phyloP scores from a whole-genome alignment of 2,797 vertebrate species.

The Microtus agrestis region DNA sequence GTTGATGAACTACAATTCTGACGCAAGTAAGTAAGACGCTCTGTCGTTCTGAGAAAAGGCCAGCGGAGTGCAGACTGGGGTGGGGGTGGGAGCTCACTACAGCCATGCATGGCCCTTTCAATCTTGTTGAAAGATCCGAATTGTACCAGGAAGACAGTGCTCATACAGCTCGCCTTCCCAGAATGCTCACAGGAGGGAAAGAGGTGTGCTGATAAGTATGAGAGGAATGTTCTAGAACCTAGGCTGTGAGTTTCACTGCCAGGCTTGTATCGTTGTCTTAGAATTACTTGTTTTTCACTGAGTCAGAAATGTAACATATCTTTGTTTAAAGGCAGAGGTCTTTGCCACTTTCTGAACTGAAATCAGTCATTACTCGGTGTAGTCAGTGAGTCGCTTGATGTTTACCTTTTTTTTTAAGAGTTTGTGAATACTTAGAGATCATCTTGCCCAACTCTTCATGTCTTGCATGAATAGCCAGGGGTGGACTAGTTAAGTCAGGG shows the following conservation, averaged over 20 bases:
- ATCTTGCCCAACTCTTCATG: neutral
- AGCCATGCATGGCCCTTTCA: neutral
- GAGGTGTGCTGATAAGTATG: neutral
- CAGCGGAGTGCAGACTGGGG: neutral
- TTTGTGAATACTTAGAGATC: neutral
- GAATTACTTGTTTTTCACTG: neutral
- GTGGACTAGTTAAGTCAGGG: neutral
- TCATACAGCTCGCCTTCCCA: neutral
- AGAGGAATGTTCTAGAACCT: constrained; percentile 1
- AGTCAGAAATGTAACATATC: neutral
- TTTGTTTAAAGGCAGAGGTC: neutral
- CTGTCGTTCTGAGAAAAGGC: neutral
- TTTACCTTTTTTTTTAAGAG: neutral
- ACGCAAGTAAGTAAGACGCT: neutral
- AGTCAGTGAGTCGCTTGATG: neutral
- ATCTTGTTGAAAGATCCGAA: neutral
- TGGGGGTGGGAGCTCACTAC: neutral
- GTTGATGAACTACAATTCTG: constrained; percentile 44
- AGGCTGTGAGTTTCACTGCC: neutral
- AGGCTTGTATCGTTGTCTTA: neutral
- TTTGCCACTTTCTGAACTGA: constrained; percentile 1
- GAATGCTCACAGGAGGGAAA: neutral
- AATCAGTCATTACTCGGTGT: neutral
- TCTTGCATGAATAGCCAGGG: neutral
- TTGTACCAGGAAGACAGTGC: neutral